Evolutionary conservation across 2,113 vertebrate genomes (phyloP).

Genomic region (Polypterus bichir): DNA sequence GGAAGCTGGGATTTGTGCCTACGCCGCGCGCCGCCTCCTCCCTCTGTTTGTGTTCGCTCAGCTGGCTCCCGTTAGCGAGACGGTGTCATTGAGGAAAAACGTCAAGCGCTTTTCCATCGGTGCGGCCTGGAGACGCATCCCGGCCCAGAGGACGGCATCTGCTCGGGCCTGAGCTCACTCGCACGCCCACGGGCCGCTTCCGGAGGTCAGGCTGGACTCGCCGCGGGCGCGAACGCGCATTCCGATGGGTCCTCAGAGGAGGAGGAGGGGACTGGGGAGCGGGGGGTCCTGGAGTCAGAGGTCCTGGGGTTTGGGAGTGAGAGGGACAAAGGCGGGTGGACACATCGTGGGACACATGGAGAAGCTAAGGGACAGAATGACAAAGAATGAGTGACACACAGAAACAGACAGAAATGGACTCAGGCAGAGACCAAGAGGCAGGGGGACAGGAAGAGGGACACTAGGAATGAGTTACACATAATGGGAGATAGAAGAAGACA

Average conservation of each 20-base stretch:
- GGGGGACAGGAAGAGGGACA: conserved; percentile 1
- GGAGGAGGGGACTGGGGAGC: not conserved
- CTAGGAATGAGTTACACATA: too few relatives aligned
- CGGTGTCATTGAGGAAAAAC: conserved; percentile 46
- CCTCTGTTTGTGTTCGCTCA: conserved; percentile 71
- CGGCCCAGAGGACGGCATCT: conserved; percentile 38
- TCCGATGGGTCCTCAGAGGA: too few relatives aligned
- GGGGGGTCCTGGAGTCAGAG: not conserved
- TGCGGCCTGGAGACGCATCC: conserved; percentile 41
- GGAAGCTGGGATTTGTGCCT: conserved; percentile 73
- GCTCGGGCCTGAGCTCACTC: conserved; percentile 32
- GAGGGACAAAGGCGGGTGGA: not conserved
- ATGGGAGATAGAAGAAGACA: conserved; percentile 10
- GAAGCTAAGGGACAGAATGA: not conserved
- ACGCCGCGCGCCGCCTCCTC: conserved; percentile 29
- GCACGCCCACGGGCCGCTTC: not conserved
- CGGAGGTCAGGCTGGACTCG: not conserved
- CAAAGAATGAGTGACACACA: not conserved
- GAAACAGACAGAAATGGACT: not conserved
- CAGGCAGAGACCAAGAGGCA: conserved; percentile 1
- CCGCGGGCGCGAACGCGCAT: not conserved
- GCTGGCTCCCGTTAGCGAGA: conserved; percentile 39
- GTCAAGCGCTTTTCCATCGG: conserved; percentile 55
- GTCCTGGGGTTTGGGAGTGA: not conserved
- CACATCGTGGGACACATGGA: not conserved